Conservation (phyloP, 2,797 vertebrate species). For the Enteromius unitaeniatus region DNA sequence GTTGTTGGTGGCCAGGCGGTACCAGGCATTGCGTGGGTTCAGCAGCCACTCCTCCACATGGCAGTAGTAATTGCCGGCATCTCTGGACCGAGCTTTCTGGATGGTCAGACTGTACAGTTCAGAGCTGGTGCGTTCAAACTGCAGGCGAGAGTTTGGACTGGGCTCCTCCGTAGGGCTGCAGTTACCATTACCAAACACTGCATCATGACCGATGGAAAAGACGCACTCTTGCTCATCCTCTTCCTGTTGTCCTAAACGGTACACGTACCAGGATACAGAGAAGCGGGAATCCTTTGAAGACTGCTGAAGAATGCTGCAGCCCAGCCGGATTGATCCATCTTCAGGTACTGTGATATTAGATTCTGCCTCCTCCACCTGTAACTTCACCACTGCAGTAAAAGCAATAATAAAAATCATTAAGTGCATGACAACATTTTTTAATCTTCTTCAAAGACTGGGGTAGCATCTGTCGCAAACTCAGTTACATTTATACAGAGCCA, state of each 20-base stretch:
- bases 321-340: slow-evolving; percentile 85
- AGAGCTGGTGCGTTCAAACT: slow-evolving; percentile 87
- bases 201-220: slow-evolving; percentile 89
- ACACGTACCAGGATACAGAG: slow-evolving; percentile 91
- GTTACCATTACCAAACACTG: slow-evolving; percentile 87
- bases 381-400: slow-evolving; percentile 79
- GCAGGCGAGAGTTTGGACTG: slow-evolving; percentile 83
- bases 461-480: not conserved
- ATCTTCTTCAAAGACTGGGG: not conserved
- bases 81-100: slow-evolving; percentile 78
- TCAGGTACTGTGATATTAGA: slow-evolving; percentile 88
- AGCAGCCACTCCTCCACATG: slow-evolving; percentile 94
- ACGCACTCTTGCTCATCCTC: slow-evolving; percentile 74
- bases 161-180: slow-evolving; percentile 78
- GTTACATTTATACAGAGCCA: not conserved
- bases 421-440: slow-evolving; percentile 8
- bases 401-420: not conserved
- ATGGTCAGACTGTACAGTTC: slow-evolving; percentile 91
- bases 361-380: slow-evolving; percentile 89
- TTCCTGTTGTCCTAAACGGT: slow-evolving; percentile 67
- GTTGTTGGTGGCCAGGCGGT: slow-evolving; percentile 90
- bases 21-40: slow-evolving; percentile 90
- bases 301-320: slow-evolving; percentile 90
- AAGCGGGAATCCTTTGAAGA: slow-evolving; percentile 91
- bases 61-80: slow-evolving; percentile 92